Evolutionary conservation across 2,888 invertebrate genomes (phyloP), one percentile per base, ranked within the genome.

Genomic region (Drosophila sordidapex): DNA sequence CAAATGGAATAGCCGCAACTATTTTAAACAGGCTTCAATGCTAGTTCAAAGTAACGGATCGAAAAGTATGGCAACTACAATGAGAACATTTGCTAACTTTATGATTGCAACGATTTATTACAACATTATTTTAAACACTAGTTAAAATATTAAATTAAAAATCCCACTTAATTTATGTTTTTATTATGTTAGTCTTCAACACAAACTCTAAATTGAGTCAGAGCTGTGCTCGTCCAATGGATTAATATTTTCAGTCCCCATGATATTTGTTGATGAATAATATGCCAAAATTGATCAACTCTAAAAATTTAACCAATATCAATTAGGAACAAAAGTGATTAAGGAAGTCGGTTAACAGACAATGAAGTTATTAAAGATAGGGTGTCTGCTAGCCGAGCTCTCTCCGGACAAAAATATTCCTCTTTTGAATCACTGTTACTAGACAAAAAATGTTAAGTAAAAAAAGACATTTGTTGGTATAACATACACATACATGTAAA

Each of bases 1-100:
- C 38, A 27, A 29, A 40, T 65, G 48, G 56, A 56, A 40, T 21
- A 65, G 15, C 29, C 15, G 21, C 18, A 64, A 49, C 21, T 56
- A 27, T 48, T 29, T 15, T 21, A 54, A 64, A 64, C 11, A 18
- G 33, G 18, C 29, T 49, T 38, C 15, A 27, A 33, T 40, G 35
- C 15, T 38, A n/a, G 18, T 36, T 36, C 10, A 15, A 25, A 31
- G 43, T 35, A 35, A 35, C 43, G 27, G 18, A 31, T 31, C 7
- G 18, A 18, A 18, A n/a, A n/a, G 2, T 29, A 15, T 3, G 11
- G 27, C 13, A 25, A 27, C 7, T 27, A n/a, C n/a, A 1, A 40
- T 21, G 11, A 27, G 21, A 1, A 33, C 18, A 35, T 6, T 13
- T 2, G 8, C 4, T 4, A 25, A 2, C 4, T 46, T 46, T 21